Evolutionary conservation across 2,797 vertebrate species (phyloP).

Genomic region (Pangasius mekongensis): DNA sequence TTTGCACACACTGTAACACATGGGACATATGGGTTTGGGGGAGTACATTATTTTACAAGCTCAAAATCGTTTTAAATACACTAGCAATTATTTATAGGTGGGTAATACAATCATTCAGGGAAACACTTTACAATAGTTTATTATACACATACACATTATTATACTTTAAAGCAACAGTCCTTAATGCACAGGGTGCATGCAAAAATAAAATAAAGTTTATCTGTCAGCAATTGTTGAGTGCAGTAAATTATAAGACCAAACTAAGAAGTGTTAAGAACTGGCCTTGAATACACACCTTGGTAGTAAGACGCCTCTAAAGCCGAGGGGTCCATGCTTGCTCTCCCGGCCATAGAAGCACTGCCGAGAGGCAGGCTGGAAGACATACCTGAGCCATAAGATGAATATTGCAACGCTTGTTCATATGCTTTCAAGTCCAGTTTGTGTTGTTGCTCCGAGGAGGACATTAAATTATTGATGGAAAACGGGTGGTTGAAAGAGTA

Average conservation of each 20-base stretch:
- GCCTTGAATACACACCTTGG: constrained; percentile 96
- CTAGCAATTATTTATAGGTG: constrained; percentile 70
- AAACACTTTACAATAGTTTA: constrained; percentile 70
- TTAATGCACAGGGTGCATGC: constrained; percentile 79
- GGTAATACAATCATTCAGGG: constrained; percentile 73
- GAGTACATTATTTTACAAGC: constrained; percentile 79
- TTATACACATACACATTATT: constrained; percentile 72
- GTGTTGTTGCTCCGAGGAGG: constrained; percentile 95
- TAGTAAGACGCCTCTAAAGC: constrained; percentile 94
- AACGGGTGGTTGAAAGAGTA: constrained; percentile 98
- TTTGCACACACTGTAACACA: constrained; percentile 72
- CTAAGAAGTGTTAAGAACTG: constrained; percentile 97
- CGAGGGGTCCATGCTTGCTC: constrained; percentile 86
- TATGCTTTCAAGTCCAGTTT: constrained; percentile 99
- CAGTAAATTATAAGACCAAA: constrained; percentile 60
- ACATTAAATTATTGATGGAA: constrained; percentile 99
- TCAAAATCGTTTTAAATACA: constrained; percentile 76
- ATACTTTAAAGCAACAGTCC: constrained; percentile 87
- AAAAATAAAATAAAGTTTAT: constrained; percentile 67
- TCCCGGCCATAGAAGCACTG: constrained; percentile 78
- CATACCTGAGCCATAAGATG: constrained; percentile 83
- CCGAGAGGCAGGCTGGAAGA: constrained; percentile 79
- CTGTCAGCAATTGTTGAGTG: constrained; percentile 58
- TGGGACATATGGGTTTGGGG: constrained; percentile 54
- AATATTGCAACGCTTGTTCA: constrained; percentile 91